phyloP scores from a whole-genome alignment of 1,140 invertebrate genomes.

The Delia radicum region DNA sequence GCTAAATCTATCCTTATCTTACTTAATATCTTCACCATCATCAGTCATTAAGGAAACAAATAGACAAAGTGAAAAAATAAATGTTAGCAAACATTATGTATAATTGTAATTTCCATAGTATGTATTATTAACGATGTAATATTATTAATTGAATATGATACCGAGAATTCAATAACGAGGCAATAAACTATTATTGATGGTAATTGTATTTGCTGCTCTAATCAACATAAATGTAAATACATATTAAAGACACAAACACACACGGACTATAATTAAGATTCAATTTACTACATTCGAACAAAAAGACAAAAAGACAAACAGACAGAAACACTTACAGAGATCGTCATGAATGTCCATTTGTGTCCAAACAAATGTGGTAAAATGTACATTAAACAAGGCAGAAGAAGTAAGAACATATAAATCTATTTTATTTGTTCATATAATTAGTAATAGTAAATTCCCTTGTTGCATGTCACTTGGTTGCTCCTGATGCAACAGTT shows the following conservation, averaged over 20 bases:
- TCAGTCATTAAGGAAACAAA: no score
- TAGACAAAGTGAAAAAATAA: no score
- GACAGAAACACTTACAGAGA: background rate
- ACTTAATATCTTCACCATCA: no score
- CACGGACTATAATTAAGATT: slow-evolving; percentile 5
- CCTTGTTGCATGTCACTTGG: background rate
- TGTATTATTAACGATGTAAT: background rate
- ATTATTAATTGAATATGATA: background rate
- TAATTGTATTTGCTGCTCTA: background rate
- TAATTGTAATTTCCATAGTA: no score
- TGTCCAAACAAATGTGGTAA: background rate
- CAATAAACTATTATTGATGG: background rate
- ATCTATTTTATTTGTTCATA: background rate
- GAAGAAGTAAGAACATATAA: background rate
- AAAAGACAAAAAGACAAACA: background rate
- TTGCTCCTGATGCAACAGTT: background rate
- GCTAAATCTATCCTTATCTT: no score
- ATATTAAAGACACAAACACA: background rate
- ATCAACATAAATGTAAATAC: background rate
- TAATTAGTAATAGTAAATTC: background rate
- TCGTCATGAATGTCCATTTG: no score
- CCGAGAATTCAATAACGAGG: background rate
- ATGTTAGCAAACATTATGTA: no score
- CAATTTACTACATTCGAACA: background rate
- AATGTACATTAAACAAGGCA: background rate